Base-by-base conservation (phyloP, 2,888 invertebrate species). In the Gibbula magus region DNA sequence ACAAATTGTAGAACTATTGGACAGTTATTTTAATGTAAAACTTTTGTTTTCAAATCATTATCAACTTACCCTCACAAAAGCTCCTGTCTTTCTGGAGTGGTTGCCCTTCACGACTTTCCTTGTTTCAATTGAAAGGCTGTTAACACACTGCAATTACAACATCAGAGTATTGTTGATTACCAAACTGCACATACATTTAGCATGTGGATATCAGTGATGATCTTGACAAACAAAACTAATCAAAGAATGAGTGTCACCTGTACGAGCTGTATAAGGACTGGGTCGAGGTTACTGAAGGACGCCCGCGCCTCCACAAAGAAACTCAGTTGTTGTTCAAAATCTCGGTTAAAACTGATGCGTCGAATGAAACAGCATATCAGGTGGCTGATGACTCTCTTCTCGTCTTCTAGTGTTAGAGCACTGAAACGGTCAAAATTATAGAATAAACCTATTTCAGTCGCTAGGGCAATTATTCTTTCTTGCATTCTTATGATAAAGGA, bases 291-390 rank as follows among this genome's bases (percentile, higher is more conserved):
- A 75, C 96, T 96, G 93, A 99, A 98, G 0, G 96, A 95, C 7
- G 96, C 96, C 85, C 99, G 95, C 18, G 97, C 96, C 92, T 98
- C 98, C 0, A 97, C 98, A 92, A 97, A 98, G 94, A 98, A 99
- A 91, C 96, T 96, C 13, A 99, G 94, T 92, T 98, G 97, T 88
- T 96, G 96, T 91, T 99, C 98, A 91, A 97, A 95, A 93, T 98
- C 97, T 18, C 90, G 87, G 13, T 96, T 96, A 92, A 96, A 97
- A 84, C 96, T 95, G 7, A 99, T 96, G 81, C 95, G 95, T 86
- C 95, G 95, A 22, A 98, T 95, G 83, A 97, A 96, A 86, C 95
- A 95, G 85, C 96, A 96, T 82, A 99, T 96, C 76, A 98, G 94
- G 84, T 95, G 95, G 5, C 97, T 96, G 84, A 98, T 97, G 91